Conservation (phyloP, 2,888 invertebrate species). For the Drosophila pseudotakahashii region DNA sequence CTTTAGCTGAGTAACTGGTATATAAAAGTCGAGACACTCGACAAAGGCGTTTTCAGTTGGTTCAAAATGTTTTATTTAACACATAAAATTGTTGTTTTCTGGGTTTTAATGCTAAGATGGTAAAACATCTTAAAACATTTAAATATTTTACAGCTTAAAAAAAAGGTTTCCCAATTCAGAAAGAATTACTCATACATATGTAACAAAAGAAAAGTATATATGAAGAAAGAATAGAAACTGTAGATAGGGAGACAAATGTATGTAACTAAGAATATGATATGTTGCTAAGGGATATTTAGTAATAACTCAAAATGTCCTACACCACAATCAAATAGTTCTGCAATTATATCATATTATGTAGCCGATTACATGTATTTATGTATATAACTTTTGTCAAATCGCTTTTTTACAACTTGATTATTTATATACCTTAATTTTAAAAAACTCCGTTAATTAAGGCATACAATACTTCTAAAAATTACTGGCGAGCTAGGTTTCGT, state of each 20-base stretch:
- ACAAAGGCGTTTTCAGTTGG: no score
- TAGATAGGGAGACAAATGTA: constrained; percentile 74
- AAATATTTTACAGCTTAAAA: neutral
- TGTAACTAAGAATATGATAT: constrained; percentile 49
- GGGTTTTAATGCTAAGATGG: no score
- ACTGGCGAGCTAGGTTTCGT: neutral
- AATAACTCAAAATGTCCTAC: constrained; percentile 58
- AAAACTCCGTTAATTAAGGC: neutral
- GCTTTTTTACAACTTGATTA: constrained; percentile 17
- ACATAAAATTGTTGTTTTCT: no score
- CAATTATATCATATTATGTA: constrained; percentile 7
- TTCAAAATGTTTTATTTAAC: no score
- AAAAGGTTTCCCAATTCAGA: constrained; percentile 1
- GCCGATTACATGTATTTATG: constrained; percentile 22
- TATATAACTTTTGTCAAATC: constrained; percentile 16
- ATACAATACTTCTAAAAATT: neutral
- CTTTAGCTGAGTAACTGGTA: no score
- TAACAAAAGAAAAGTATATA: constrained; percentile 35
- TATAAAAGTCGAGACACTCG: no score
- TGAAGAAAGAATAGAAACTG: constrained; percentile 62
- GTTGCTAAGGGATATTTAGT: constrained; percentile 61
- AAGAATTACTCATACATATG: constrained; percentile 37
- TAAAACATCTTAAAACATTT: no score
- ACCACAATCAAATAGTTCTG: constrained; percentile 23
- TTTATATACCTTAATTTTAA: constrained; percentile 15